A percentile compares a stretch with the other conserved stretches of the same genome.
These are phyloP conservation scores for Lineus longissimus DNA, from an alignment of 1,140 invertebrate species.

Conservation along the genomic window DNA sequence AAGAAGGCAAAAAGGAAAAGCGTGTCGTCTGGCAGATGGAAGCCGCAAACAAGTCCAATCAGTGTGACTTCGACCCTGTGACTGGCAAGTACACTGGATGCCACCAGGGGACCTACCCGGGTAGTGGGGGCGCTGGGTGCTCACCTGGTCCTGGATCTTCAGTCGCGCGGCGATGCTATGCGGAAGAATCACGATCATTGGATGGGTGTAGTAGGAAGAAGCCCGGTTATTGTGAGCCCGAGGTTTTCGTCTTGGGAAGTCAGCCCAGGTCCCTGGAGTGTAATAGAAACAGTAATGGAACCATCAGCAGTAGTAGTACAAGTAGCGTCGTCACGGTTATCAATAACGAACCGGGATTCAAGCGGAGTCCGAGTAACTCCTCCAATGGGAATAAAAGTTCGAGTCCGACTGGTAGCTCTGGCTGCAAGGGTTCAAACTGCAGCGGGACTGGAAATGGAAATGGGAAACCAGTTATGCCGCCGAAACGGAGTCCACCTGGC, in stretches of 20 bases:
- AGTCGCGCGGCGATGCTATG: no score
- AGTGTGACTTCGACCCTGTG: not conserved
- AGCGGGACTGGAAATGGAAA: not conserved
- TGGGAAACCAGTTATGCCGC: not conserved
- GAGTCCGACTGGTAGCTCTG: not conserved
- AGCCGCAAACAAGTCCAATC: not conserved
- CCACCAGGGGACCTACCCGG: no score
- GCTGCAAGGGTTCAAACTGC: not conserved
- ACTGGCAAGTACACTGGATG: no score
- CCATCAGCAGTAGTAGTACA: not conserved
- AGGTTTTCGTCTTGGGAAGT: not conserved
- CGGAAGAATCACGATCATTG: no score
- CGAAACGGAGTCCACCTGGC: not conserved
- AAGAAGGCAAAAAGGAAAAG: conserved; percentile 1
- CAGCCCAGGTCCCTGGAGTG: not conserved
- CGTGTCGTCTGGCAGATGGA: conserved; percentile 4
- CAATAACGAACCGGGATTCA: not conserved
- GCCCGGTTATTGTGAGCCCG: not conserved
- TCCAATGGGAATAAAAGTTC: not conserved
- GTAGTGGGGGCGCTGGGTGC: no score
- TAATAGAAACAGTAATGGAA: not conserved
- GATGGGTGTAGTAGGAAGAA: not conserved
- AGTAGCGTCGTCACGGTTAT: not conserved
- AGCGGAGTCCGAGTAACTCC: not conserved
- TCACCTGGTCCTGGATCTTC: no score